Evolutionary conservation across 2,113 vertebrate genomes (phyloP).

Genomic region (Chaetops frenatus): DNA sequence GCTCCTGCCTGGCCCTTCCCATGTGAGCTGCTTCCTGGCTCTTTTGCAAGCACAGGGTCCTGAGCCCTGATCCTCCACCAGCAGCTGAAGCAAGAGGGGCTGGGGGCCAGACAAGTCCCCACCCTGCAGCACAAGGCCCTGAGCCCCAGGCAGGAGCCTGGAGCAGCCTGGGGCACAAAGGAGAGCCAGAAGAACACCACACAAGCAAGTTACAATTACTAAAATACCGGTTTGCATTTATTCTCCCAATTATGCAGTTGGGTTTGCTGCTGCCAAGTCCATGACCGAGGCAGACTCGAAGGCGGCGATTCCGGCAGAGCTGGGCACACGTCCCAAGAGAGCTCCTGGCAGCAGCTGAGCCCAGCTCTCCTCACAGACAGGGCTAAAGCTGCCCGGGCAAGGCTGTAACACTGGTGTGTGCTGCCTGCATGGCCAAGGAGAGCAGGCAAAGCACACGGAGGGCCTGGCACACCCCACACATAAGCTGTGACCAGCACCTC

Average conservation of each 20-base stretch:
- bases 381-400: not conserved
- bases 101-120: not conserved
- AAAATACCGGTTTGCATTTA: conserved; percentile 47
- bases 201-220: not conserved
- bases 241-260: not conserved
- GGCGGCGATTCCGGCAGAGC: not conserved
- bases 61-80: not conserved
- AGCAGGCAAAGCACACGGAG: not conserved
- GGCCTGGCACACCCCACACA: not conserved
- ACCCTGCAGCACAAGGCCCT: not conserved
- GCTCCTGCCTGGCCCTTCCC: not conserved
- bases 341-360: not conserved
- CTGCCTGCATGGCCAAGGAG: not conserved
- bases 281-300: fast-evolving
- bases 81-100: not conserved
- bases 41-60: not conserved
- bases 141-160: not conserved
- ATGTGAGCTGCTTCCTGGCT: fast-evolving
- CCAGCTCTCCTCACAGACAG: not conserved
- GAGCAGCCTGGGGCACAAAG: fast-evolving
- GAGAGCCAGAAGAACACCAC: not conserved
- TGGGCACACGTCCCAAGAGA: not conserved
- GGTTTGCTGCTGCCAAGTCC: not conserved
- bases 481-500: not conserved
- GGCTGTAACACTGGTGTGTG: not conserved